A percentile compares a stretch with the other conserved stretches of the same genome.
Conservation (phyloP, 2,113 vertebrate genomes). For the Furnarius figulus region DNA sequence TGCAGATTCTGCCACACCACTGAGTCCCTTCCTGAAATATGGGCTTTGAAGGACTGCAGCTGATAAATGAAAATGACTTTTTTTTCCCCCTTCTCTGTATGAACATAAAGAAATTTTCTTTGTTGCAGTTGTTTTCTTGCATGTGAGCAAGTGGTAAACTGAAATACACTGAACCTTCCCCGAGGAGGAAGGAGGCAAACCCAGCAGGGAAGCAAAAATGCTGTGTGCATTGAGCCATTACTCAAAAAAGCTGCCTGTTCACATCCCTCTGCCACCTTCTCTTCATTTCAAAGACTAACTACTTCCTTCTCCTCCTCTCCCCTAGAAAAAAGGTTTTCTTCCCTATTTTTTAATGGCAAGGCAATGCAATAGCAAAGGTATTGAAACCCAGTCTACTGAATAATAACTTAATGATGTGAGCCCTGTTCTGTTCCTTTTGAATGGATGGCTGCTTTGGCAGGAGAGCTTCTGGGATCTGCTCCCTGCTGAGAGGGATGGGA, state of each 20-base stretch:
- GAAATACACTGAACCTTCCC: not conserved
- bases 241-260: not conserved
- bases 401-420: slow-evolving; percentile 37
- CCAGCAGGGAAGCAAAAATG: not conserved
- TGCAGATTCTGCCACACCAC: not conserved
- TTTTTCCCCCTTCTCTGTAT: not conserved
- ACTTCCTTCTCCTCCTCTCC: not conserved
- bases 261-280: not conserved
- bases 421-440: slow-evolving; percentile 44
- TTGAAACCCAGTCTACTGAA: slow-evolving; percentile 36
- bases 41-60: not conserved
- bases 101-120: not conserved
- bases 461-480: slow-evolving; percentile 34
- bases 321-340: slow-evolving; percentile 5
- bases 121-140: not conserved
- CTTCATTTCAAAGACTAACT: not conserved
- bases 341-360: not conserved
- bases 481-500: not conserved
- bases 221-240: not conserved
- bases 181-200: not conserved
- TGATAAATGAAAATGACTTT: not conserved
- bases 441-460: slow-evolving; percentile 35
- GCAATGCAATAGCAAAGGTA: slow-evolving; percentile 5
- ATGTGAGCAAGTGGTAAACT: not conserved
- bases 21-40: not conserved